phyloP scores from a whole-genome alignment of 92 coral and sea anemone species.

The Actinostola sp. region DNA sequence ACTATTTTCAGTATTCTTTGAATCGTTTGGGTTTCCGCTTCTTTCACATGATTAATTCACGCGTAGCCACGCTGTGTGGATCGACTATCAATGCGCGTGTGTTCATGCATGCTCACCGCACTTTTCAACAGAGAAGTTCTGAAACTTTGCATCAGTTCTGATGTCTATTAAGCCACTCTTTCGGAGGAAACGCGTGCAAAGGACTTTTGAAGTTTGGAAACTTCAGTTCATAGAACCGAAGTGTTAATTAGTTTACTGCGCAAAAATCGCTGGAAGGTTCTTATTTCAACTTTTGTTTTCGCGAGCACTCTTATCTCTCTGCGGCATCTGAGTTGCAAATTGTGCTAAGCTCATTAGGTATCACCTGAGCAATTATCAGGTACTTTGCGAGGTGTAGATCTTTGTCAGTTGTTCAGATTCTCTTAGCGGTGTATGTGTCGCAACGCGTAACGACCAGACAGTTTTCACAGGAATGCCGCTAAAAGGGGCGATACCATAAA shows the following conservation, averaged over 20 bases:
- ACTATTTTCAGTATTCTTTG: background rate
- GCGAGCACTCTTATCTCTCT: background rate
- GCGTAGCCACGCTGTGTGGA: background rate
- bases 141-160: no score
- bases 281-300: constrained; percentile 4
- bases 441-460: constrained; percentile 12
- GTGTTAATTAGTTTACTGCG: no score
- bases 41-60: background rate
- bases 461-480: background rate
- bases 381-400: constrained; percentile 23
- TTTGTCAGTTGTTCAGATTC: constrained; percentile 20
- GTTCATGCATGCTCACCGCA: background rate
- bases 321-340: constrained; percentile 24
- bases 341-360: constrained; percentile 30
- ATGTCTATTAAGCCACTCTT: no score
- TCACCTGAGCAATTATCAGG: constrained; percentile 35
- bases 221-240: no score
- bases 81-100: no score
- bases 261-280: constrained; percentile 10
- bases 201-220: no score
- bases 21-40: constrained; percentile 21
- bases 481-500: constrained; percentile 15
- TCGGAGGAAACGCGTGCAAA: no score
- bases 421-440: constrained; percentile 6
- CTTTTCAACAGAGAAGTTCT: no score